Conservation (phyloP, 2,113 vertebrate genomes). For the Sinocyclocheilus anshuiensis region DNA sequence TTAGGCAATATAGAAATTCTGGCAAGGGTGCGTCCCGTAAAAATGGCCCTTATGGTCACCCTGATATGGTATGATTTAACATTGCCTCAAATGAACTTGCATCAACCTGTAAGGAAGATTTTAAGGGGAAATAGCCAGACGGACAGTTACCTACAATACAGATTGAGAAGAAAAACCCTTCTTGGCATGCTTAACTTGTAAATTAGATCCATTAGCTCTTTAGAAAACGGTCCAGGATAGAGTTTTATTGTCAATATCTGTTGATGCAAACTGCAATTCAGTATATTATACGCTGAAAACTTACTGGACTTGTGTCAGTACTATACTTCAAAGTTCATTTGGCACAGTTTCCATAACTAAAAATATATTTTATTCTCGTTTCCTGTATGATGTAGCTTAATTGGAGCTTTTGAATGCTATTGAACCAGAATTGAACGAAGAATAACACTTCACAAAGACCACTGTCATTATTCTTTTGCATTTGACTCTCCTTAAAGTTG, state of each 20-base stretch:
- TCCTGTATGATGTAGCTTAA: not conserved
- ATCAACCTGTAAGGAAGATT: not conserved
- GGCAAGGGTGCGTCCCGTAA: too few species aligned
- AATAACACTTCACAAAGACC: too few species aligned
- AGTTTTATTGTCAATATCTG: not conserved
- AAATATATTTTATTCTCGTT: not conserved
- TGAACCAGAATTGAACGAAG: too few species aligned
- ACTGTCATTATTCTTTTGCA: too few species aligned
- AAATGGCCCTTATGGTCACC: too few species aligned
- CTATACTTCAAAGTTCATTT: not conserved
- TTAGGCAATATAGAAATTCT: too few species aligned
- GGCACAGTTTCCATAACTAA: not conserved
- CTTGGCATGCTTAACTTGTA: constrained; percentile 14
- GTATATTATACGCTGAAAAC: not conserved
- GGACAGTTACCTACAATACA: not conserved
- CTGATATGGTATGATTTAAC: not conserved
- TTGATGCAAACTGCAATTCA: not conserved
- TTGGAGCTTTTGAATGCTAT: not conserved
- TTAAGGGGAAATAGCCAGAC: constrained; percentile 9
- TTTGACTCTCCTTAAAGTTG: too few species aligned
- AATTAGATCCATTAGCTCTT: constrained; percentile 20
- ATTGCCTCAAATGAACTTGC: not conserved
- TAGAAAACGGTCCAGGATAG: not conserved
- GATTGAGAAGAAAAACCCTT: constrained; percentile 19
- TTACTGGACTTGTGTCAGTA: not conserved